A percentile compares a stretch with the other conserved stretches of the same genome.
Conservation (phyloP, 2,888 invertebrate genomes). For the Hypomecis punctinalis region DNA sequence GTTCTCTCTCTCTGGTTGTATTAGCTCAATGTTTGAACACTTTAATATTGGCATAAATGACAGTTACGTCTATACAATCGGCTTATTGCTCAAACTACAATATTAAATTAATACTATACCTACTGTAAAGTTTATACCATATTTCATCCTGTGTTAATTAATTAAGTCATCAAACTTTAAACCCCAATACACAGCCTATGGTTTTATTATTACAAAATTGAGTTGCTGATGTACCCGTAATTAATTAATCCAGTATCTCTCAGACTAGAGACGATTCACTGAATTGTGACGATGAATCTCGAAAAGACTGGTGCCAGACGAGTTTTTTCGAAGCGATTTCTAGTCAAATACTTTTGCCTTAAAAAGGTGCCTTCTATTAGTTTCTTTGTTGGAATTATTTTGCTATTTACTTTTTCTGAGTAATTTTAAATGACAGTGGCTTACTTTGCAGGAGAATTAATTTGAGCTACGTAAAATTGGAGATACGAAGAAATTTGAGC, state of each 20-base stretch:
- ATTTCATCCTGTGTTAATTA: no score
- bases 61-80: no score
- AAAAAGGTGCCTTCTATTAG: constrained; percentile 10
- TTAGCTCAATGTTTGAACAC: no score
- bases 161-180: no score
- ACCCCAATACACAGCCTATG: no score
- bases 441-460: not conserved
- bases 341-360: constrained; percentile 12
- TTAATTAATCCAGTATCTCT: constrained; percentile 6
- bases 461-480: not conserved
- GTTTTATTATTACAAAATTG: no score
- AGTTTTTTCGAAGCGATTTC: constrained; percentile 16
- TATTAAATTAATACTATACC: no score
- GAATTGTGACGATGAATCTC: constrained; percentile 31
- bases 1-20: no score
- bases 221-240: not conserved
- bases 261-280: constrained; percentile 19
- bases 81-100: no score
- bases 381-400: constrained; percentile 7
- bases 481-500: not conserved
- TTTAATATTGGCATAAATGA: no score
- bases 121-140: no score
- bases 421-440: not conserved
- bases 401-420: not conserved
- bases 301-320: constrained; percentile 22